phyloP scores from a whole-genome alignment of 2,113 vertebrate species.

The Mus musculus region DNA sequence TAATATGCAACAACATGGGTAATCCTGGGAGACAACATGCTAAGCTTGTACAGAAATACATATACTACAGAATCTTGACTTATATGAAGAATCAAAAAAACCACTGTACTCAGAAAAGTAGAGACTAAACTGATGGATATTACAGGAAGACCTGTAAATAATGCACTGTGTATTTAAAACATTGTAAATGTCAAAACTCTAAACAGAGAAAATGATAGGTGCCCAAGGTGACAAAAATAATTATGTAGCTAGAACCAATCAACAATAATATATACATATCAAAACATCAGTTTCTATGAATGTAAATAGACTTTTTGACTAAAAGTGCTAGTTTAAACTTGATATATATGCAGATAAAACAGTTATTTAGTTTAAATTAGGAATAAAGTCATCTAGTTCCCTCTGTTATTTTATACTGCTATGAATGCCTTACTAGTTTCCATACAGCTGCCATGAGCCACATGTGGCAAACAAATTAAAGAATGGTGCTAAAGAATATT shows the following conservation, averaged over 20 bases:
- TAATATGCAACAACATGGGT: not conserved
- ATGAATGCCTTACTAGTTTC: not conserved
- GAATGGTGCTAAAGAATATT: not conserved
- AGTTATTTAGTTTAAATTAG: not conserved
- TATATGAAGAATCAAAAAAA: not conserved
- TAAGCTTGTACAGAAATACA: not conserved
- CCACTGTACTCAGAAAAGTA: not conserved
- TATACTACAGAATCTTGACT: not conserved
- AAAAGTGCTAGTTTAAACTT: not conserved
- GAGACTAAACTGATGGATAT: not conserved
- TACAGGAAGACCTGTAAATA: not conserved
- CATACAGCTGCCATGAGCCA: not conserved
- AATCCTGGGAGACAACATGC: not conserved
- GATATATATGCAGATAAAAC: conserved; percentile 22
- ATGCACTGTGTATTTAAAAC: not conserved
- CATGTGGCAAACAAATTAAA: not conserved
- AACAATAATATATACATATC: not conserved
- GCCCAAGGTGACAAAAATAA: not conserved
- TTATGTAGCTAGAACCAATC: not conserved
- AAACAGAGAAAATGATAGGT: not conserved
- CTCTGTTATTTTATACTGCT: not conserved
- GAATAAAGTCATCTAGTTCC: not conserved
- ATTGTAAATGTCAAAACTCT: not conserved
- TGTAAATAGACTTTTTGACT: not conserved
- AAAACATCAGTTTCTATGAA: not conserved